phyloP scores from a whole-genome alignment of 2,797 vertebrate genomes.

The Neomorphus geoffroyi region DNA sequence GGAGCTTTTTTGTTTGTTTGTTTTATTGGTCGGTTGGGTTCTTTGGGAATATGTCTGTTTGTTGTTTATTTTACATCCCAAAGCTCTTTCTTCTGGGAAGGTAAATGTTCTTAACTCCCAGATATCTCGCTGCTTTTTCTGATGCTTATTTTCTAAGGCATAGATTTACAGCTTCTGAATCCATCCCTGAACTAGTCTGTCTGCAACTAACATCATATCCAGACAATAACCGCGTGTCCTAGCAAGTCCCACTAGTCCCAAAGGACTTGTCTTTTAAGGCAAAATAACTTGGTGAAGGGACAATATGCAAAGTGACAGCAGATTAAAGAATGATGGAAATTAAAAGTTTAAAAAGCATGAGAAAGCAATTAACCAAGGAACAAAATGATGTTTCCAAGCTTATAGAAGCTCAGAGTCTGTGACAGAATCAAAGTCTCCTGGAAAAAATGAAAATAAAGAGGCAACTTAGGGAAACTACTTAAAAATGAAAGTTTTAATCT shows the following conservation, averaged over 20 bases:
- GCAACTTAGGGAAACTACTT: neutral
- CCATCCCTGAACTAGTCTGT: neutral
- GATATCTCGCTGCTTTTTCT: neutral
- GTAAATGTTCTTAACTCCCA: neutral
- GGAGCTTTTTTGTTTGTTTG: neutral
- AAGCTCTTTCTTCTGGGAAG: neutral
- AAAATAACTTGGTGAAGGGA: conserved; percentile 38
- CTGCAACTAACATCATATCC: neutral
- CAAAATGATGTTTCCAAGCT: neutral
- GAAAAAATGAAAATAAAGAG: neutral
- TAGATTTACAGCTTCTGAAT: neutral
- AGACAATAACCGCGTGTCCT: neutral
- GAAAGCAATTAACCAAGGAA: conserved; percentile 54
- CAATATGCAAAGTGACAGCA: conserved; percentile 27
- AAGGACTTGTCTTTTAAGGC: neutral
- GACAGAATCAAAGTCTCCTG: conserved; percentile 2
- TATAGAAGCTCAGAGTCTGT: neutral
- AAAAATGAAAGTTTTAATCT: neutral
- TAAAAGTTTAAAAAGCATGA: conserved; percentile 56
- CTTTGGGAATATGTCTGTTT: accelerated
- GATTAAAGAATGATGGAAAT: conserved; percentile 54
- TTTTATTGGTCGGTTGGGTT: neutral
- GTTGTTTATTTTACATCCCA: neutral
- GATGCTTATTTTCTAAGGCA: neutral
- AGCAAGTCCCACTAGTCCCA: neutral